Evolutionary conservation across 2,797 vertebrate genomes (phyloP).

Genomic region (Clamator glandarius): DNA sequence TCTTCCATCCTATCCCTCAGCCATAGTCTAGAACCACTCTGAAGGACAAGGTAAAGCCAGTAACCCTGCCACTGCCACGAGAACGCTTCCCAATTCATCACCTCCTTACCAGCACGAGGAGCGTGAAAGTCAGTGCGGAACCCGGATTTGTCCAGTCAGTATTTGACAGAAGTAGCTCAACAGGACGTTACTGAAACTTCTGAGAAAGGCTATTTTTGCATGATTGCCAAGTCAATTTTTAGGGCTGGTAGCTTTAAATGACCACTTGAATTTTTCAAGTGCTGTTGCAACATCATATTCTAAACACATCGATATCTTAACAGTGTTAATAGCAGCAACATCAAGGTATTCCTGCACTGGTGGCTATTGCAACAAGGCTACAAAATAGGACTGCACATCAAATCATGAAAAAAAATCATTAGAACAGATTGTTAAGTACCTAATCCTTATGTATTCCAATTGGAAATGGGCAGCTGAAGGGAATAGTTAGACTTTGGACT

Average conservation of each 20-base stretch:
- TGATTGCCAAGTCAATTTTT: not conserved
- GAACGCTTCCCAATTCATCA: accelerated
- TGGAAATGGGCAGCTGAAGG: not conserved
- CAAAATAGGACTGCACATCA: not conserved
- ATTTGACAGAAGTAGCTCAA: not conserved
- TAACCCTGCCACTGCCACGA: accelerated
- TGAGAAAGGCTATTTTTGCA: not conserved
- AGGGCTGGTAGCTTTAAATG: not conserved
- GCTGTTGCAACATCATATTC: not conserved
- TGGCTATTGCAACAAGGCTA: not conserved
- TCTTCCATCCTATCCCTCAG: not conserved
- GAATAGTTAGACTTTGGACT: not conserved
- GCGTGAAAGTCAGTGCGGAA: not conserved
- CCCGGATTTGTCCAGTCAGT: accelerated
- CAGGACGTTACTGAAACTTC: not conserved
- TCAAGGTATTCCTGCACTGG: not conserved
- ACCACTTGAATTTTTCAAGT: not conserved
- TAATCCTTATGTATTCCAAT: not conserved
- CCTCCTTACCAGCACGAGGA: not conserved
- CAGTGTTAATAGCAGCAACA: not conserved
- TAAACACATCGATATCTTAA: not conserved
- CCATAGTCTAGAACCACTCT: accelerated
- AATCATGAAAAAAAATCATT: not conserved
- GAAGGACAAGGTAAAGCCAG: not conserved
- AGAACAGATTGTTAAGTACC: not conserved